phyloP scores from a whole-genome alignment of 2,113 vertebrate species.

The Thomomys bottae region DNA sequence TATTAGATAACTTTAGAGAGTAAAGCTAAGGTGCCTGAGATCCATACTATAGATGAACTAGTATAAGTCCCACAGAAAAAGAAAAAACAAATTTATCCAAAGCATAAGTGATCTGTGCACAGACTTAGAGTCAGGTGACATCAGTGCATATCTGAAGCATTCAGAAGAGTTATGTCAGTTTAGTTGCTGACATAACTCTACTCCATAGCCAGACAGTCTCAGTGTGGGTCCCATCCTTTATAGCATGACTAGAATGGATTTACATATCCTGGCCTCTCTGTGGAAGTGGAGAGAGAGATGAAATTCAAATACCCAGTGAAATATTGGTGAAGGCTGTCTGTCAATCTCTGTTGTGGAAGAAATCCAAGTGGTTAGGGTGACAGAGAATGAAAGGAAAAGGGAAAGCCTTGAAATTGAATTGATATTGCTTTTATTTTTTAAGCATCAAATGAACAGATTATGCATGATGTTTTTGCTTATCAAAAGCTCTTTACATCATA shows the following conservation, averaged over 20 bases:
- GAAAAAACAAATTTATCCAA: neutral
- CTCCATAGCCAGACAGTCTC: neutral
- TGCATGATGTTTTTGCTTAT: neutral
- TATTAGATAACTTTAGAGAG: constrained; percentile 18
- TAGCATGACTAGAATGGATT: neutral
- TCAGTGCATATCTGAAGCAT: neutral
- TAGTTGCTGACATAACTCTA: neutral
- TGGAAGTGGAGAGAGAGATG: neutral
- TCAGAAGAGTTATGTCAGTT: neutral
- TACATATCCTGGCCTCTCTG: neutral
- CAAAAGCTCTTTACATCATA: neutral
- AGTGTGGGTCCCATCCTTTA: neutral
- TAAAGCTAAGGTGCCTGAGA: neutral
- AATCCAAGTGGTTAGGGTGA: neutral
- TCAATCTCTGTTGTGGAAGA: neutral
- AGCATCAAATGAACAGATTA: neutral
- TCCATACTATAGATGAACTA: neutral
- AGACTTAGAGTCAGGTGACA: no score
- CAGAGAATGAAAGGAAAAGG: neutral
- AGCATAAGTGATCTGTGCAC: neutral
- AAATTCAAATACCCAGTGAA: neutral
- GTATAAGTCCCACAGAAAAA: neutral
- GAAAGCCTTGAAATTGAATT: neutral
- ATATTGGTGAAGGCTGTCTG: neutral
- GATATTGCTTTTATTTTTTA: neutral